Evolutionary conservation across 2,888 invertebrate genomes (phyloP).

Genomic region (Caenorhabditis panamensis): DNA sequence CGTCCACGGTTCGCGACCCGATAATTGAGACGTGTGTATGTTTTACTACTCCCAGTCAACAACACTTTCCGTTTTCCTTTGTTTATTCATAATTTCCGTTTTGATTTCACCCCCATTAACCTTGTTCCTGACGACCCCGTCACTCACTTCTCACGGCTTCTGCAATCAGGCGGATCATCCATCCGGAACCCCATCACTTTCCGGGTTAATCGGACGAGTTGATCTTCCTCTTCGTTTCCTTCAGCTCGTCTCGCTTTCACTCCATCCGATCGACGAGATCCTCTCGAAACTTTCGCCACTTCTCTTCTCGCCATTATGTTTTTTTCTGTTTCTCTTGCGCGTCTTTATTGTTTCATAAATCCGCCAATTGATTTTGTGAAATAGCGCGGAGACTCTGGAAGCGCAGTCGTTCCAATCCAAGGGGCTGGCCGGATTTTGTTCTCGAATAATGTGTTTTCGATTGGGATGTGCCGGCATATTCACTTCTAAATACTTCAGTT

Average conservation of each 20-base stretch:
- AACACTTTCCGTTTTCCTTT: slow-evolving; percentile 12
- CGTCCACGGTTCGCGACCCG: not conserved
- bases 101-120: slow-evolving; percentile 36
- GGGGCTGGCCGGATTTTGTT: slow-evolving; percentile 22
- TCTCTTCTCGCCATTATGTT: slow-evolving; percentile 22
- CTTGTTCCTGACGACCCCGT: slow-evolving; percentile 22
- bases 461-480: slow-evolving; percentile 10
- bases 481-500: slow-evolving; percentile 22
- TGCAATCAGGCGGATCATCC: slow-evolving; percentile 7
- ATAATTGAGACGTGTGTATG: slow-evolving; percentile 29
- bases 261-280: not conserved
- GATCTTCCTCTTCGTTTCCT: slow-evolving; percentile 29
- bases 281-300: slow-evolving; percentile 28
- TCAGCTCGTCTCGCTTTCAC: slow-evolving; percentile 47
- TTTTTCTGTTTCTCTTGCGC: slow-evolving; percentile 24
- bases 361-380: slow-evolving; percentile 42
- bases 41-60: slow-evolving; percentile 11
- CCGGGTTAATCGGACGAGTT: slow-evolving; percentile 25
- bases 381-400: slow-evolving; percentile 19
- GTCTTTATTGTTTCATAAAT: slow-evolving; percentile 54
- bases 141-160: slow-evolving; percentile 1
- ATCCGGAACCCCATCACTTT: slow-evolving; percentile 8
- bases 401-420: slow-evolving; percentile 10
- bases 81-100: slow-evolving; percentile 34
- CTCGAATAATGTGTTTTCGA: slow-evolving; percentile 37